These are phyloP conservation scores for Strigamia crassipes DNA, from an alignment of 2,888 invertebrate species.

Conservation along the genomic window DNA sequence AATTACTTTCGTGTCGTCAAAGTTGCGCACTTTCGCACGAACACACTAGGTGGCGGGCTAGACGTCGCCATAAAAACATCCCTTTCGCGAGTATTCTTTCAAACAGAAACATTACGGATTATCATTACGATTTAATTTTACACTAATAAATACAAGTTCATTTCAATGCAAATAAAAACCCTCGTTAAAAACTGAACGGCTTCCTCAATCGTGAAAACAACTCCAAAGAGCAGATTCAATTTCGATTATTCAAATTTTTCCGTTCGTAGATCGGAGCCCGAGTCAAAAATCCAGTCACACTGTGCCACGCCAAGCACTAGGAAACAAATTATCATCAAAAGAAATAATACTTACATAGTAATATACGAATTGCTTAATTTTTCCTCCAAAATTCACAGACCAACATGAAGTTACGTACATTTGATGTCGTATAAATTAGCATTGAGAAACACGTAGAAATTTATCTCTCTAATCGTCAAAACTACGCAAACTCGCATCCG, in stretches of 20 bases:
- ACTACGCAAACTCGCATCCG: neutral
- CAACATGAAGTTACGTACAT: slow-evolving; percentile 33
- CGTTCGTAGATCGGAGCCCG: slow-evolving; percentile 21
- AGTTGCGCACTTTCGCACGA: too few relatives aligned
- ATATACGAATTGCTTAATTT: neutral
- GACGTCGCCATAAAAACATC: too few relatives aligned
- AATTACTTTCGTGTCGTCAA: too few relatives aligned
- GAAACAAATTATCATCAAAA: slow-evolving; percentile 11
- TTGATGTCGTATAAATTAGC: slow-evolving; percentile 44
- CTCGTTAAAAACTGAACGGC: too few relatives aligned
- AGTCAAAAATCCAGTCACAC: slow-evolving; percentile 43
- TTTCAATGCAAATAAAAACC: too few relatives aligned
- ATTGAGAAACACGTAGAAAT: slow-evolving; percentile 41
- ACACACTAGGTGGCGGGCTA: too few relatives aligned
- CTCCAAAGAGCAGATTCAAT: slow-evolving; percentile 17
- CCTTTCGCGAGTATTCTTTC: too few relatives aligned
- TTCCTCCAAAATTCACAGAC: neutral
- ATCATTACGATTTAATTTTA: too few relatives aligned
- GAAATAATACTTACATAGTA: slow-evolving; percentile 27
- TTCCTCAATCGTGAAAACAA: too few relatives aligned
- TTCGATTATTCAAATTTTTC: neutral
- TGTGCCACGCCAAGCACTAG: slow-evolving; percentile 43
- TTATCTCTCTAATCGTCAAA: slow-evolving; percentile 15
- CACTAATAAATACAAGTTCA: too few relatives aligned
- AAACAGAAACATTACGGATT: too few relatives aligned